phyloP scores from a whole-genome alignment of 2,888 invertebrate species.

The Tupiocoris notatus region DNA sequence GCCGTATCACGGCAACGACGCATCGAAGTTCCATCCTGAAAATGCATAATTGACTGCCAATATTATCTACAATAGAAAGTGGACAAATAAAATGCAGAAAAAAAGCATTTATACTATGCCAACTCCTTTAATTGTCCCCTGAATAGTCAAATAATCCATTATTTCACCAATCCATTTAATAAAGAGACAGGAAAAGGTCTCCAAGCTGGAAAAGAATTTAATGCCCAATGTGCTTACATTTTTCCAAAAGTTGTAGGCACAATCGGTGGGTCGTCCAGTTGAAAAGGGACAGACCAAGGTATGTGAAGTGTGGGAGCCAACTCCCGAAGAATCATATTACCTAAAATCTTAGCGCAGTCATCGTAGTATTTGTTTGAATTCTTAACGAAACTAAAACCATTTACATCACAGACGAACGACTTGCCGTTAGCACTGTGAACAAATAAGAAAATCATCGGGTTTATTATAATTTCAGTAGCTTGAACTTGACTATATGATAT shows the following conservation, averaged over 20 bases:
- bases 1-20: slow-evolving; percentile 95
- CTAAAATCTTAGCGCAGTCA: slow-evolving; percentile 97
- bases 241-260: slow-evolving; percentile 98
- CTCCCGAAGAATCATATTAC: slow-evolving; percentile 94
- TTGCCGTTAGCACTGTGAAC: slow-evolving; percentile 87
- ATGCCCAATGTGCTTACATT: slow-evolving; percentile 61
- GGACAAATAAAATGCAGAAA: no score
- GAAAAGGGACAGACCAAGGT: slow-evolving; percentile 96
- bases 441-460: slow-evolving; percentile 16
- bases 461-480: background rate
- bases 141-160: background rate
- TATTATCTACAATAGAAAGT: background rate
- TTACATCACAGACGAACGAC: slow-evolving; percentile 99
- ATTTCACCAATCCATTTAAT: background rate
- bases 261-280: slow-evolving; percentile 96
- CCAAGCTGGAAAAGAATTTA: background rate
- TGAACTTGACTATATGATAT: background rate
- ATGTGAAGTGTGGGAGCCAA: slow-evolving; percentile 94
- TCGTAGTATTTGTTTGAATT: slow-evolving; percentile 99
- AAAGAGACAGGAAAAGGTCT: no score
- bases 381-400: slow-evolving; percentile 99
- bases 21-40: slow-evolving; percentile 79
- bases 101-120: no score
- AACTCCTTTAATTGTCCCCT: no score
- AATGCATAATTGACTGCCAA: slow-evolving; percentile 1